These are phyloP conservation scores for Lamproptera curius DNA, from an alignment of 2,888 invertebrate species.

Conservation along the genomic window DNA sequence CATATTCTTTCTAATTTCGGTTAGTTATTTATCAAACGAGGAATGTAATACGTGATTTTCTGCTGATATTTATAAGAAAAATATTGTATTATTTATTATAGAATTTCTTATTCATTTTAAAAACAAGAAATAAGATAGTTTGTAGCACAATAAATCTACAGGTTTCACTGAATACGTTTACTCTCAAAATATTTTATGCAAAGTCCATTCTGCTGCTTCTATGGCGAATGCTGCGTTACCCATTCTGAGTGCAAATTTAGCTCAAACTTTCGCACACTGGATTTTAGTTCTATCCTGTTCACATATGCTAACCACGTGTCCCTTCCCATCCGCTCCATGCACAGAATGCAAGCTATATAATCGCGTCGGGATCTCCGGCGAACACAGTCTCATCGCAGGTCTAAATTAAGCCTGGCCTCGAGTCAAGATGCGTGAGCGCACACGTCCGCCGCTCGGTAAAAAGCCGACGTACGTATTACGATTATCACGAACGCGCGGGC, in stretches of 20 bases:
- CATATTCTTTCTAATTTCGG: too few species aligned
- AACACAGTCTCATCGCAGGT: slow-evolving; percentile 57
- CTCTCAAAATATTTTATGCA: too few species aligned
- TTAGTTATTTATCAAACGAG: too few species aligned
- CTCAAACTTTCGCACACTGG: background rate
- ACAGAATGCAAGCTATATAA: slow-evolving; percentile 48
- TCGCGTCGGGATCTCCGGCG: slow-evolving; percentile 50
- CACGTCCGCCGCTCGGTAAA: slow-evolving; percentile 54
- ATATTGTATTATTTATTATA: too few species aligned
- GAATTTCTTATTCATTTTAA: too few species aligned
- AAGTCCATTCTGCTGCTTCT: too few species aligned
- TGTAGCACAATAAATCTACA: too few species aligned
- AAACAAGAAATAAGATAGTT: too few species aligned
- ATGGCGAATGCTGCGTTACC: background rate
- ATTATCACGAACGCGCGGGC: slow-evolving; percentile 35
- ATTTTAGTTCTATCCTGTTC: slow-evolving; percentile 1
- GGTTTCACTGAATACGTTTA: too few species aligned
- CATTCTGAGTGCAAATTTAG: background rate
- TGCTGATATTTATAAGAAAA: too few species aligned
- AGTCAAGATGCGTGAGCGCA: slow-evolving; percentile 65
- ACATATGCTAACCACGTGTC: slow-evolving; percentile 40
- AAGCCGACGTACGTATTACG: slow-evolving; percentile 70
- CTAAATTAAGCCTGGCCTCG: slow-evolving; percentile 71
- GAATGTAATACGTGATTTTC: too few species aligned
- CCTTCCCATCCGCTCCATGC: slow-evolving; percentile 36